A percentile compares a stretch with the other conserved stretches of the same genome.
These are phyloP conservation scores for Desmodus rotundus DNA, from an alignment of 2,113 vertebrate species.

Conservation along the genomic window DNA sequence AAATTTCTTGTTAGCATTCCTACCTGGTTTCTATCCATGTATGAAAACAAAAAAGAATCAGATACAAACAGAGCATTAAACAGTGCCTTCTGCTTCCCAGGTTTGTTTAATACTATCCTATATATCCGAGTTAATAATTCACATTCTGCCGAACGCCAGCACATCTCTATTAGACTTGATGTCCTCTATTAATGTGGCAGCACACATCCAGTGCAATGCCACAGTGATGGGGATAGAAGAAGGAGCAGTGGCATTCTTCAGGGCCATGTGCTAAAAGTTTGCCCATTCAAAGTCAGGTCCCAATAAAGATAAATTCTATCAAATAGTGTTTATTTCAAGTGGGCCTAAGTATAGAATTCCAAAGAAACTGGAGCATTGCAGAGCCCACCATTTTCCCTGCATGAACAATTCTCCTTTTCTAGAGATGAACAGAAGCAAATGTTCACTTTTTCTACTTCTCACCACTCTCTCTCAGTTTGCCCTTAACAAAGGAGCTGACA, in stretches of 20 bases:
- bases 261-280: background rate
- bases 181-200: conserved; percentile 58
- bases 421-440: conserved; percentile 11
- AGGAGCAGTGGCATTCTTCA: background rate
- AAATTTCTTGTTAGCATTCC: conserved; percentile 74
- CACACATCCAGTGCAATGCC: conserved; percentile 43
- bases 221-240: background rate
- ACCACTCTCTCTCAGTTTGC: background rate
- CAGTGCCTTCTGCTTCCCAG: conserved; percentile 51
- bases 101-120: conserved; percentile 41
- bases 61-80: conserved; percentile 63
- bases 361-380: background rate
- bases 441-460: background rate
- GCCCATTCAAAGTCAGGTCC: conserved; percentile 16
- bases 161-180: conserved; percentile 70
- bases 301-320: conserved; percentile 22
- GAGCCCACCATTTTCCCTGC: background rate
- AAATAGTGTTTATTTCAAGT: conserved; percentile 25
- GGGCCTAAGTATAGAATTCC: background rate
- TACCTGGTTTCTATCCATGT: conserved; percentile 46
- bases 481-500: conserved; percentile 28
- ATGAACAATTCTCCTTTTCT: conserved; percentile 11
- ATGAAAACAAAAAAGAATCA: conserved; percentile 61
- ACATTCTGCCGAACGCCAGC: conserved; percentile 49
- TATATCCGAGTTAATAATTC: conserved; percentile 62